These are phyloP conservation scores for Clunio marinus DNA, from an alignment of 2,888 invertebrate genomes.

Conservation along the genomic window DNA sequence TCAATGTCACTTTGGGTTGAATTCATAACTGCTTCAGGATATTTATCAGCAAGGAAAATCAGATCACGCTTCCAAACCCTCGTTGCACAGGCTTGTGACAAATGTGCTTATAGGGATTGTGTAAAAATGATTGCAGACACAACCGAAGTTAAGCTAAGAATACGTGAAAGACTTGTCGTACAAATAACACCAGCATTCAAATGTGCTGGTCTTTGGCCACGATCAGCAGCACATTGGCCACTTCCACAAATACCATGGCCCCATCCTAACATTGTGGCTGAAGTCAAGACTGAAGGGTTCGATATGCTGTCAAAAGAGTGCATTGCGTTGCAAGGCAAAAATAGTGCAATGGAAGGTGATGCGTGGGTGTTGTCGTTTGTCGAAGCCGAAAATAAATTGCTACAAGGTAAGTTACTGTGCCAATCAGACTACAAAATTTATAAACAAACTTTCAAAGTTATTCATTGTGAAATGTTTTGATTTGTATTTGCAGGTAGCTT, in stretches of 20 bases:
- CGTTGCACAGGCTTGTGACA: conserved; percentile 88
- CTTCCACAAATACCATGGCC: conserved; percentile 90
- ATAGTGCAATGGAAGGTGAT: conserved; percentile 91
- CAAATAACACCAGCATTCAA: conserved; percentile 95
- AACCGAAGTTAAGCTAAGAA: conserved; percentile 85
- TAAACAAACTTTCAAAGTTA: background rate
- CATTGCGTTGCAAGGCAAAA: conserved; percentile 76
- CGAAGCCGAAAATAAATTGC: conserved; percentile 84
- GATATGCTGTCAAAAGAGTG: conserved; percentile 88
- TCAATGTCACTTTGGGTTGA: conserved; percentile 98
- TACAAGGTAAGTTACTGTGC: conserved; percentile 59
- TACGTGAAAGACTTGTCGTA: conserved; percentile 86
- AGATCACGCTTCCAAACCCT: conserved; percentile 88
- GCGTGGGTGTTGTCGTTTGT: conserved; percentile 91
- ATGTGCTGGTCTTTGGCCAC: conserved; percentile 90
- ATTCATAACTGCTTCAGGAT: conserved; percentile 95
- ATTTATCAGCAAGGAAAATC: conserved; percentile 91
- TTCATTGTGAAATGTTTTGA: background rate
- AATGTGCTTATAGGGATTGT: conserved; percentile 86
- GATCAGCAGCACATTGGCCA: conserved; percentile 94
- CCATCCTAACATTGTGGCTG: conserved; percentile 83
- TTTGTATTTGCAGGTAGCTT: conserved; percentile 58
- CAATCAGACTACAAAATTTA: background rate
- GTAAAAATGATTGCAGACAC: conserved; percentile 95
- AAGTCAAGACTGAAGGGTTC: conserved; percentile 94